Percentiles rank a stretch among this genome's conserved stretches.
Conservation (phyloP, 2,797 vertebrate genomes). For the Crax fasciolata region DNA sequence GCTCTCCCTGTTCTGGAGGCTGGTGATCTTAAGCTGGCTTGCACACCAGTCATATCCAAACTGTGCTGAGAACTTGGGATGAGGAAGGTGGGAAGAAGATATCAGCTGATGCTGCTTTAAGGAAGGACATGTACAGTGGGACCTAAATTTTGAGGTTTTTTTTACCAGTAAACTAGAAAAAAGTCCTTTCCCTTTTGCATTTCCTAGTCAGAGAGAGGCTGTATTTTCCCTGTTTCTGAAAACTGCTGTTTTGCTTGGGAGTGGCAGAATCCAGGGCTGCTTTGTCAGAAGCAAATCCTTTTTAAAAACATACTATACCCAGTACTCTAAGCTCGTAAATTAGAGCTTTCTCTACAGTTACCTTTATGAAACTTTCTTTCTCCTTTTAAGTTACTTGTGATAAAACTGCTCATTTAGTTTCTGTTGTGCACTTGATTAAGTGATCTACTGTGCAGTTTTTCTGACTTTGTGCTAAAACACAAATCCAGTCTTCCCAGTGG, state of each 20-base stretch:
- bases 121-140: neutral
- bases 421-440: neutral
- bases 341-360: neutral
- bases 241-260: neutral
- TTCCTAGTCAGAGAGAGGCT: neutral
- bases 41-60: accelerated
- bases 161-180: neutral
- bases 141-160: neutral
- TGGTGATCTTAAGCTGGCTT: neutral
- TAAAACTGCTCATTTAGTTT: neutral
- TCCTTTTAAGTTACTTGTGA: neutral
- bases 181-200: no score
- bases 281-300: neutral
- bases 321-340: neutral
- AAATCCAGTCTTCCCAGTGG: neutral
- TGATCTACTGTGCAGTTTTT: neutral
- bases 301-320: neutral
- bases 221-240: neutral
- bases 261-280: neutral
- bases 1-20: accelerated
- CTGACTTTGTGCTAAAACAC: neutral
- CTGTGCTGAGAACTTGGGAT: accelerated
- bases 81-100: neutral
- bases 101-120: neutral
- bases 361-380: neutral